phyloP scores from a whole-genome alignment of 2,797 vertebrate species.

The Halcyon badia region DNA sequence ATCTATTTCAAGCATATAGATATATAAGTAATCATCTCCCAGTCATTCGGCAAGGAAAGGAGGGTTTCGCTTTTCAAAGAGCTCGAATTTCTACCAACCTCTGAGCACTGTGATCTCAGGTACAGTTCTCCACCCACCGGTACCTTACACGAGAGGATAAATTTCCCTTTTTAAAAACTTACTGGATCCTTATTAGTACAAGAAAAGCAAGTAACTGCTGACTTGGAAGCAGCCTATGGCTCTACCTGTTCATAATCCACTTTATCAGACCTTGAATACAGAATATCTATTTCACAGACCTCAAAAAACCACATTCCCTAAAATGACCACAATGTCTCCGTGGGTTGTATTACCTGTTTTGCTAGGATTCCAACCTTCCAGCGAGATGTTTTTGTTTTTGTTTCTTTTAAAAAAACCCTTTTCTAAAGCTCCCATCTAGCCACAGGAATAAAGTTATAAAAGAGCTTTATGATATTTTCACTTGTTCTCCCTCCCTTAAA shows the following conservation, averaged over 20 bases:
- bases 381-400: rapidly evolving
- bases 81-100: not conserved
- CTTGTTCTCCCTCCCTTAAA: not conserved
- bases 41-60: not conserved
- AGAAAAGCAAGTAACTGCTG: not conserved
- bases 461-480: not conserved
- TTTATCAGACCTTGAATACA: not conserved
- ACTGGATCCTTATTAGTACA: not conserved
- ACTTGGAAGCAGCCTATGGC: not conserved
- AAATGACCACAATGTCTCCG: not conserved
- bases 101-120: not conserved
- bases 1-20: not conserved
- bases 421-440: not conserved
- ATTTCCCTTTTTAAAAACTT: not conserved
- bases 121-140: not conserved
- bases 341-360: not conserved
- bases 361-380: not conserved
- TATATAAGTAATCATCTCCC: not conserved
- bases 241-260: not conserved
- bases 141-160: not conserved
- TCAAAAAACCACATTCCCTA: not conserved
- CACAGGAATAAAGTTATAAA: not conserved
- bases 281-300: not conserved
- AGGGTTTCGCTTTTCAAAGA: conserved; percentile 4
- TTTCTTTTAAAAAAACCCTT: not conserved